Conservation (phyloP, 2,113 vertebrate species). For the Esox niger region DNA sequence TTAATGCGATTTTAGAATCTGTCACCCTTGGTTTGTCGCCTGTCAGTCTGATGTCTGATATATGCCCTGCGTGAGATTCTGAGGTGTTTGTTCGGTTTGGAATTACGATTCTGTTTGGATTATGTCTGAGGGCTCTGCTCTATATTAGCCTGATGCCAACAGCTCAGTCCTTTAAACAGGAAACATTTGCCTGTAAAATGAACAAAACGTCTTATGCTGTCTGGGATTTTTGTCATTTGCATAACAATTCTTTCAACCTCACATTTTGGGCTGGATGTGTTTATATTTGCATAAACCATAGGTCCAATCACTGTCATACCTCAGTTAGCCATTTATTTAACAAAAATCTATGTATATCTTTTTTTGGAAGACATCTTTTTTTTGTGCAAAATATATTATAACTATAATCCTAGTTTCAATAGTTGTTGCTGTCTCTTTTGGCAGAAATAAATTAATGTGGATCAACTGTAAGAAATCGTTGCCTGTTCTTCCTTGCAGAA, state of each 20-base stretch:
- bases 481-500: no score
- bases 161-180: slow-evolving; percentile 50
- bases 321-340: no score
- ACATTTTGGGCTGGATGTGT: no score
- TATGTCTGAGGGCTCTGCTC: slow-evolving; percentile 35
- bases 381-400: no score
- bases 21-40: slow-evolving; percentile 69
- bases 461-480: no score
- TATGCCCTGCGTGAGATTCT: slow-evolving; percentile 45
- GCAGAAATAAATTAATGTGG: no score
- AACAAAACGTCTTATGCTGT: background rate
- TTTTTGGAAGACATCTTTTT: no score
- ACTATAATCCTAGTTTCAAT: no score
- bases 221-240: no score
- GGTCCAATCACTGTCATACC: no score
- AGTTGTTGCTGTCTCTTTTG: background rate
- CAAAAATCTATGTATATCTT: background rate
- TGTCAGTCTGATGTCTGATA: slow-evolving; percentile 60
- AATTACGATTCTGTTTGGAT: slow-evolving; percentile 38
- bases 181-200: slow-evolving; percentile 33
- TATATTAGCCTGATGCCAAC: slow-evolving; percentile 51
- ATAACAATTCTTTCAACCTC: no score
- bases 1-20: slow-evolving; percentile 74
- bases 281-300: no score
- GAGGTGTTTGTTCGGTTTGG: slow-evolving; percentile 54